A percentile compares a stretch with the other conserved stretches of the same genome.
Evolutionary conservation across 2,113 vertebrate genomes (phyloP).

Genomic region (Danionella cerebrum): DNA sequence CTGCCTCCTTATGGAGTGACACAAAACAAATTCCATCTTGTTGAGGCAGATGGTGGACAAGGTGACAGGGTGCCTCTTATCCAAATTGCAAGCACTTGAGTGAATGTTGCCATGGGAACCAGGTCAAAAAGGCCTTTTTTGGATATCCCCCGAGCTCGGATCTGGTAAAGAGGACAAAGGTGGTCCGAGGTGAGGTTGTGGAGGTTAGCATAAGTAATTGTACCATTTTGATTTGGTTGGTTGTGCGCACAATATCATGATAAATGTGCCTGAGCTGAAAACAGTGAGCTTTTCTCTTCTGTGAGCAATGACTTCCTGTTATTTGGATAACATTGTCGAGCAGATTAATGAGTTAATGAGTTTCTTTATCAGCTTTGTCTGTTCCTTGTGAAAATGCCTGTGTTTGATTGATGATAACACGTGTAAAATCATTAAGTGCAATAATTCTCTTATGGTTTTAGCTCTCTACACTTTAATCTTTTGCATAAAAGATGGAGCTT

Average conservation of each 20-base stretch:
- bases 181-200: background rate
- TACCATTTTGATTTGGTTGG: background rate
- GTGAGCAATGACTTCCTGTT: background rate
- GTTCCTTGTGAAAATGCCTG: background rate
- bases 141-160: conserved; percentile 18
- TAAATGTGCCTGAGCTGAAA: background rate
- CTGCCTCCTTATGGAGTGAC: conserved; percentile 45
- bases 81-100: conserved; percentile 44
- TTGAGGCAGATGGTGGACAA: conserved; percentile 59
- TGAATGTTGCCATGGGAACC: conserved; percentile 58
- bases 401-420: background rate
- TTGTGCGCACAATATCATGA: background rate
- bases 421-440: background rate
- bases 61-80: conserved; percentile 46
- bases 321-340: background rate
- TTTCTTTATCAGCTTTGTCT: background rate
- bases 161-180: conserved; percentile 13
- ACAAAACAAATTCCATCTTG: conserved; percentile 52
- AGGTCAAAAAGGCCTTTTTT: conserved; percentile 34
- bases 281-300: background rate
- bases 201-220: background rate
- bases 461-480: background rate
- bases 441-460: background rate
- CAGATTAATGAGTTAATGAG: background rate
- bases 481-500: background rate